Evolutionary conservation across 2,113 vertebrate genomes (phyloP), one percentile per base, ranked within the genome.

Genomic region (Pleuronectes platessa): DNA sequence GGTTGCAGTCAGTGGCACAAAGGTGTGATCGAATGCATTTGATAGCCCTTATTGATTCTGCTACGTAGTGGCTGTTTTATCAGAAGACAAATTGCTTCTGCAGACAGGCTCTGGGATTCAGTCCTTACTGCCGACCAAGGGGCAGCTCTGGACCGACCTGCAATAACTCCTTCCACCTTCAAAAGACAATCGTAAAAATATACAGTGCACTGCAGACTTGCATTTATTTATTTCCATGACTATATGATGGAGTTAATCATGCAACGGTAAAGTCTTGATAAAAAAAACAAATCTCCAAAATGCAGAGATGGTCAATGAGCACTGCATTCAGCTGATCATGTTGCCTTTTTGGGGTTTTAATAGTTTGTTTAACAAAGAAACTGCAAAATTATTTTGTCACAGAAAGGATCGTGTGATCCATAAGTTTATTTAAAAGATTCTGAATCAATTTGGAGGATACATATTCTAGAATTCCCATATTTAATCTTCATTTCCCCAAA

Each of bases 41-140:
- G 86, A 91, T 86, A 68, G 85, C 71, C 47, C 17, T 61, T 86
- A 89, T 92, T 86, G 86, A 92, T 91, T 90, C 72, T 61, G 72
- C 84, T 58, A 74, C 79, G 66, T 24, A 84, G 86, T 79, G 81
- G 77, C 79, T 74, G 67, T 89, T 91, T 88, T 87, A 86, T 90
- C 84, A 82, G 63, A 80, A 87, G 84, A 90, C 78, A 90, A 90
- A 93, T 87, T 74, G 84, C 70, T 85, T 86, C 73, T 78, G 82
- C 74, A 78, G 81, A 87, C 66, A 51, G 80, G 78, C 62, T 68
- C 5, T 17, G 67, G 69, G 80, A 85, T 80, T 81, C 54, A 65
- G 80, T 72, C 35, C 40, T 82, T 75, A 60, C 86, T 71, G 76
- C 73, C 74, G 86, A 87, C 37, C 54, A 47, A 59, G 9, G 49